phyloP scores from a whole-genome alignment of 2,113 vertebrate species.

The Megaceryle torquata region DNA sequence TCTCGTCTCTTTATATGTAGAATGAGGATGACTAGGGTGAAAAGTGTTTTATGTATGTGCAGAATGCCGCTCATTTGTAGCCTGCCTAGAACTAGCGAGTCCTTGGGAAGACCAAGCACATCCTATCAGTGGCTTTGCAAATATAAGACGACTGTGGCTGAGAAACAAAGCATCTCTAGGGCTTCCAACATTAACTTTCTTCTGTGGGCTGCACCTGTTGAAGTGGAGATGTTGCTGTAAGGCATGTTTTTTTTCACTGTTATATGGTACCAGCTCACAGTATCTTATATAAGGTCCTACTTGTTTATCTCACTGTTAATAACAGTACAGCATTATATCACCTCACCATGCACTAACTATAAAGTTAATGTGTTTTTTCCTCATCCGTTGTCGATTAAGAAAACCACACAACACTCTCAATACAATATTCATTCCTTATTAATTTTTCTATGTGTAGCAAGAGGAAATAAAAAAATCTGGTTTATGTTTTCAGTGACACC shows the following conservation, averaged over 20 bases:
- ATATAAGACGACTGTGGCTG: neutral
- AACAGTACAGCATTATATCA: neutral
- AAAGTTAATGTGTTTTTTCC: neutral
- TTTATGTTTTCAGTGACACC: neutral
- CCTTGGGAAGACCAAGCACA: neutral
- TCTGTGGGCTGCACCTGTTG: neutral
- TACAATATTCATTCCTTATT: slow-evolving; percentile 13
- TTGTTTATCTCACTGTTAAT: neutral
- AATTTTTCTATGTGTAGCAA: neutral
- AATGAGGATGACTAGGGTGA: neutral
- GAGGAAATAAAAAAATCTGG: neutral
- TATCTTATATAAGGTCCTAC: neutral
- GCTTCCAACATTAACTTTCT: neutral
- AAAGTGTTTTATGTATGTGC: neutral
- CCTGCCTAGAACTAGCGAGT: neutral
- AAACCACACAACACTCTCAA: neutral
- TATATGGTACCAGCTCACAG: neutral
- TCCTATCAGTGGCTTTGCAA: neutral
- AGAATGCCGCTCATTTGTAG: neutral
- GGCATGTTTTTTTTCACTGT: neutral
- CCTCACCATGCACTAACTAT: neutral
- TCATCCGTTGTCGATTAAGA: neutral
- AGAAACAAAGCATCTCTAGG: neutral
- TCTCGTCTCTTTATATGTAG: neutral
- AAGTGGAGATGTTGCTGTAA: neutral